Base-by-base conservation (phyloP, 2,113 vertebrate genomes). In the Chauna torquata region DNA sequence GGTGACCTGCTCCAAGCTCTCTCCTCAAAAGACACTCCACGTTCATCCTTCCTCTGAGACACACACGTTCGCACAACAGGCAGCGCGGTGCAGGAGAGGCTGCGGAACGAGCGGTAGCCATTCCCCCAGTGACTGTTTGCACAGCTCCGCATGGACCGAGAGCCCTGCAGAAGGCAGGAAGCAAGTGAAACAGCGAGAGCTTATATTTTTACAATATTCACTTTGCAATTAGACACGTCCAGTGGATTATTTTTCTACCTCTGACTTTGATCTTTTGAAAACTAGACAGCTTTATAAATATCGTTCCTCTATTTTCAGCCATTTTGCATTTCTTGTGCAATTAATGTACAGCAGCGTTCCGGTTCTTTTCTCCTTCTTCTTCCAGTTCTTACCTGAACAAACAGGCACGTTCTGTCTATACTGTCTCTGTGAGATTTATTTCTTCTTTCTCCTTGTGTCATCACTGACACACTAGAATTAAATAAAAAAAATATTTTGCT, bases 261-360 rank as follows among this genome's bases (percentile, higher is more conserved):
- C 86, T 70, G 84, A 54, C 89, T 95, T 94, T 94, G 91, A 91
- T 95, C 89, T 90, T 85, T 58, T 11, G 49, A 52, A 61, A 88
- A 66, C 36, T 16, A 80, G 54, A 11, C 40, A 54, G 81, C 78
- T 82, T 93, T 68, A 71, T 49, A 86, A 92, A 86, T 36, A 75
- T 25, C 44, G 6, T 80, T 42, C 66, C 75, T 61, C 89, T 90
- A 6, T 76, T 91, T 95, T 87, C 96, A 92, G 92, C 96, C 97
- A 97, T 97, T 94, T 97, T 96, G 95, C 89, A 8, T 82, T 82
- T 79, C 86, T 45, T n/a, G 24, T 82, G 50, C 95, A 89, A 91
- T 85, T 95, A 84, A 85, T 24, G 83, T 85, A 54, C 77, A n/a
- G 15, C 94, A 82, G 58, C 2, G 1, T 87, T 50, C 40, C 5